Conservation (phyloP, 2,113 vertebrate species). For the Zosterops japonicus region DNA sequence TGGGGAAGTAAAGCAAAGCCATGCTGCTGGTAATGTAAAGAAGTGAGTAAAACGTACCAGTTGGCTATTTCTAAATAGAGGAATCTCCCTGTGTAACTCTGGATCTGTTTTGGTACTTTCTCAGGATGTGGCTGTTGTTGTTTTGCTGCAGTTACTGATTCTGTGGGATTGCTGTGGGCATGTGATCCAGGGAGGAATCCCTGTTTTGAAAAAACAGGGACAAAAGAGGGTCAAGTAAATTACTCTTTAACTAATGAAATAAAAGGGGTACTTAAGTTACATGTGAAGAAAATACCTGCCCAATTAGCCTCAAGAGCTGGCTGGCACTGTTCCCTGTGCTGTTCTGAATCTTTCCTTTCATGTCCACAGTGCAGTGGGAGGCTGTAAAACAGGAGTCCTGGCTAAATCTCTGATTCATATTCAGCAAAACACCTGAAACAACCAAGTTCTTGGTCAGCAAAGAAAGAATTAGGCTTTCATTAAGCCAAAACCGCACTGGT, state of each 20-base stretch:
- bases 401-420: neutral
- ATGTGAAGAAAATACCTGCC: neutral
- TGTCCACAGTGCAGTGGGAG: neutral
- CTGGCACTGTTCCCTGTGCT: neutral
- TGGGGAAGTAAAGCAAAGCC: neutral
- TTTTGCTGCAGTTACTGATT: slow-evolving; percentile 3
- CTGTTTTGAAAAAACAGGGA: neutral
- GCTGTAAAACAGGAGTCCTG: neutral
- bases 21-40: neutral
- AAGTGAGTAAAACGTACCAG: neutral
- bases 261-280: neutral
- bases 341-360: neutral
- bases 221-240: neutral
- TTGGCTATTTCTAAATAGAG: neutral
- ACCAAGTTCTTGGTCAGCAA: neutral
- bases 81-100: neutral
- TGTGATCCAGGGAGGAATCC: neutral
- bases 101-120: neutral
- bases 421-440: slow-evolving; percentile 14
- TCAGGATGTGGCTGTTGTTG: neutral
- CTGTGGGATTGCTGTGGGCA: neutral
- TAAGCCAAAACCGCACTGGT: neutral
- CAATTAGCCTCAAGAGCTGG: neutral
- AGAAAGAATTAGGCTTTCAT: neutral
- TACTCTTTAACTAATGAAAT: neutral